Conservation (phyloP, 1,140 invertebrate species). For the Drosophila teissieri region DNA sequence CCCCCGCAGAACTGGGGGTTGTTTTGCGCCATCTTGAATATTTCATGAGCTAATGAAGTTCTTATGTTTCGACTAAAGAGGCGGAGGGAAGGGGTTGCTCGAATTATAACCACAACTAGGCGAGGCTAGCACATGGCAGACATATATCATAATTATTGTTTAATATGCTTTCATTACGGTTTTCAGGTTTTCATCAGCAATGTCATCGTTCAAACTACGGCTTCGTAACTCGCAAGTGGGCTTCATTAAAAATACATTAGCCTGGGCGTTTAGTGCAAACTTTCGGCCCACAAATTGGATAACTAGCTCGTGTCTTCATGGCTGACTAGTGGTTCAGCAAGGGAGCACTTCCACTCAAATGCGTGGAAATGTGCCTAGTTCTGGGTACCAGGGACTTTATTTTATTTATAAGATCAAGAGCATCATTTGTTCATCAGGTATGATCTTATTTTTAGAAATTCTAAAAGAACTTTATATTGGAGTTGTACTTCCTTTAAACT, state of each 20-base stretch:
- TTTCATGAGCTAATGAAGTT: slow-evolving; percentile 83
- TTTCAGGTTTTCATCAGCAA: slow-evolving; percentile 80
- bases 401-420: too few relatives aligned
- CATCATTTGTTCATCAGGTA: not conserved
- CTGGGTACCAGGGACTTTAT: too few relatives aligned
- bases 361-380: not conserved
- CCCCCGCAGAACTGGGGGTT: slow-evolving; percentile 36
- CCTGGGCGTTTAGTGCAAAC: slow-evolving; percentile 39
- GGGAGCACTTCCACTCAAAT: not conserved
- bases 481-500: too few relatives aligned
- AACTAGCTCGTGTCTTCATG: slow-evolving; percentile 11
- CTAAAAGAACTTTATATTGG: too few relatives aligned
- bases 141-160: slow-evolving; percentile 65
- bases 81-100: slow-evolving; percentile 17
- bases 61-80: slow-evolving; percentile 62
- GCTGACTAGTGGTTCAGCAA: not conserved
- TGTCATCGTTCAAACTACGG: slow-evolving; percentile 78
- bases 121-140: slow-evolving; percentile 7
- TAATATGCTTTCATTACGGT: slow-evolving; percentile 78
- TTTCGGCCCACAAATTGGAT: slow-evolving; percentile 41
- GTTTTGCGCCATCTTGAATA: slow-evolving; percentile 79
- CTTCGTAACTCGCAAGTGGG: slow-evolving; percentile 53
- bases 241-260: slow-evolving; percentile 71
- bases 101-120: slow-evolving; percentile 50
- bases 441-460: not conserved